Evolutionary conservation across 2,888 invertebrate species (phyloP).

Genomic region (Plusia festucae): DNA sequence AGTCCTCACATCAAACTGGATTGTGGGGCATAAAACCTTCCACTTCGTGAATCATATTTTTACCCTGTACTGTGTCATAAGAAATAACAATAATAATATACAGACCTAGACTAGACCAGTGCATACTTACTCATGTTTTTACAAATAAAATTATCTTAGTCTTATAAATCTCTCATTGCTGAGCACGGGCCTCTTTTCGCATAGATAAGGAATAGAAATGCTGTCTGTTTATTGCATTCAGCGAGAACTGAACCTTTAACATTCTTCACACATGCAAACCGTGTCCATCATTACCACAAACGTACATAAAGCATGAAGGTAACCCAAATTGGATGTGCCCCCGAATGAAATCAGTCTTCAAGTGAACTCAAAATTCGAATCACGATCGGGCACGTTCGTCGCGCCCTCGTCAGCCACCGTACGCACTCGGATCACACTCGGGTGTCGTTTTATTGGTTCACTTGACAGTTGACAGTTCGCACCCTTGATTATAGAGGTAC

Average conservation of each 20-base stretch:
- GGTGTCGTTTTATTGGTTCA: slow-evolving; percentile 62
- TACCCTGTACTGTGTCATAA: no score
- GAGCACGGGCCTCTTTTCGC: no score
- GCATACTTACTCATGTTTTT: no score
- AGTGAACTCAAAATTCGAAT: slow-evolving; percentile 69
- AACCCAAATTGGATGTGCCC: slow-evolving; percentile 50
- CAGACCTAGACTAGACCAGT: no score
- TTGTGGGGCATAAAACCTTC: no score
- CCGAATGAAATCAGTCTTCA: slow-evolving; percentile 62
- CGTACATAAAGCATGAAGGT: slow-evolving; percentile 15
- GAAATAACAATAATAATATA: no score
- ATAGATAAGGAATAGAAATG: no score
- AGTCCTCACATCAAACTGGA: no score
- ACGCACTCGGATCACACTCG: slow-evolving; percentile 55
- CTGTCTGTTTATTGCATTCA: no score
- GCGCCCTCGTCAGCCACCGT: slow-evolving; percentile 59
- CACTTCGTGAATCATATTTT: no score
- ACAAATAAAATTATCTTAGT: no score
- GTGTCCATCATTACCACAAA: not conserved
- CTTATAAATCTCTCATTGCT: no score
- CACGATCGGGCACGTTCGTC: slow-evolving; percentile 67
- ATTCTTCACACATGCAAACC: not conserved
- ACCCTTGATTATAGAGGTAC: slow-evolving; percentile 17
- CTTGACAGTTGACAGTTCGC: slow-evolving; percentile 65
- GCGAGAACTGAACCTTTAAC: not conserved